Conservation (phyloP, 1,140 invertebrate genomes). For the Zaprionus kolodkinae region DNA sequence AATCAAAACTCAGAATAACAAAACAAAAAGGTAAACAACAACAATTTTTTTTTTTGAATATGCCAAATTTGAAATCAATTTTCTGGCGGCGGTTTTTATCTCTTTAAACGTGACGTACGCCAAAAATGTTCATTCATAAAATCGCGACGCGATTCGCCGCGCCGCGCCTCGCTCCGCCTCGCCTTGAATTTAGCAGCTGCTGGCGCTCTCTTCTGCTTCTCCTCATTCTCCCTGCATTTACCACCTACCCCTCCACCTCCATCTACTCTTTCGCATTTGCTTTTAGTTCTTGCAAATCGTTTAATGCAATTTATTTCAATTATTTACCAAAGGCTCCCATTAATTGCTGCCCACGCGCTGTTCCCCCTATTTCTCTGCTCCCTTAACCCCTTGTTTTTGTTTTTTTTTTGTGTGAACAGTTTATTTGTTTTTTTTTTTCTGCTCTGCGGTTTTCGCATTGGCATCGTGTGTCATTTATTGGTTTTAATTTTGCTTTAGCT, state of each 20-base stretch:
- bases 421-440: background rate
- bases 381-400: background rate
- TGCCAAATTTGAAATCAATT: slow-evolving; percentile 1
- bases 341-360: background rate
- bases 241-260: background rate
- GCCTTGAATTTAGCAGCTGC: background rate
- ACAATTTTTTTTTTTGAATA: background rate
- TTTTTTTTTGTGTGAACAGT: background rate
- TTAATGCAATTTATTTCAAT: slow-evolving; percentile 5
- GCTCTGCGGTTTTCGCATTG: slow-evolving; percentile 2
- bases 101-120: background rate
- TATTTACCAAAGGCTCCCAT: slow-evolving; percentile 1
- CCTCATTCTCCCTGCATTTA: background rate
- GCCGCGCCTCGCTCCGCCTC: background rate
- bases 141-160: background rate
- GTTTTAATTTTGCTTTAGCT: background rate
- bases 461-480: background rate
- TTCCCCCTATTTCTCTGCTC: background rate
- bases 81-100: slow-evolving; percentile 5
- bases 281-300: slow-evolving; percentile 1
- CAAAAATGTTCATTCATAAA: slow-evolving; percentile 5
- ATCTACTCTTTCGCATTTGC: background rate
- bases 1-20: background rate
- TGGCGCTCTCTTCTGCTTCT: background rate
- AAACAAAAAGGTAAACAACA: slow-evolving; percentile 31